These are phyloP conservation scores for Elanus axillaris DNA, from an alignment of 2,113 vertebrate genomes.

Conservation along the genomic window DNA sequence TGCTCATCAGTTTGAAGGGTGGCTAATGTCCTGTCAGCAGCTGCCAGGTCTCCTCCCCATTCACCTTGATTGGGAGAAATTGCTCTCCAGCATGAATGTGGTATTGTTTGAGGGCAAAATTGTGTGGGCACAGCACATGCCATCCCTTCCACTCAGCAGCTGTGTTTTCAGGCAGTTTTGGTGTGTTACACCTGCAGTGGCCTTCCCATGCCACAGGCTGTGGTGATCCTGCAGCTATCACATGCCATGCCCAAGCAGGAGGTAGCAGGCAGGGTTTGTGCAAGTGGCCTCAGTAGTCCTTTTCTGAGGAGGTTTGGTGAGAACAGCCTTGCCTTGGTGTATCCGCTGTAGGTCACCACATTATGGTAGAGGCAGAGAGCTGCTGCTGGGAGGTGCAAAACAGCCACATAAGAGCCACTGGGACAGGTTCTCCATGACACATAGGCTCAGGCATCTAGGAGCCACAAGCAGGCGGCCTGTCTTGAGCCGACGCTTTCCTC, in stretches of 20 bases:
- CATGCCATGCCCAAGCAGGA: not conserved
- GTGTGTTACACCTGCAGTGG: not conserved
- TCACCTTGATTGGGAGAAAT: fast-evolving
- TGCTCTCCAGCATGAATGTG: fast-evolving
- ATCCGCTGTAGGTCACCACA: not conserved
- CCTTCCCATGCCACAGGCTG: not conserved
- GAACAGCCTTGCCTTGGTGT: not conserved
- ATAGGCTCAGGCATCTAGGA: not conserved
- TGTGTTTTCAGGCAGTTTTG: not conserved
- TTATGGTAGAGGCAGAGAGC: not conserved
- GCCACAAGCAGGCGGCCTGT: not conserved
- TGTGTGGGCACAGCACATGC: too few species aligned
- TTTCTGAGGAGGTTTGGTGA: not conserved
- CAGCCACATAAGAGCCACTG: not conserved
- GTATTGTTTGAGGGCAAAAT: not conserved
- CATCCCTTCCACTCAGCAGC: not conserved
- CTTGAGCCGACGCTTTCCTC: not conserved
- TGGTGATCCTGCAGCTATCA: not conserved
- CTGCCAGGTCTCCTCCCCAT: not conserved
- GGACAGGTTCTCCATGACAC: not conserved
- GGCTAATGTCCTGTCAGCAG: not conserved
- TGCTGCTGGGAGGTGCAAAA: not conserved
- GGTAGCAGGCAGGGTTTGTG: not conserved
- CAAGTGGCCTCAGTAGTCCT: not conserved
- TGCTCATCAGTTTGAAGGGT: fast-evolving